Conservation (phyloP, 1,140 invertebrate species). For the Nasonia vitripennis region DNA sequence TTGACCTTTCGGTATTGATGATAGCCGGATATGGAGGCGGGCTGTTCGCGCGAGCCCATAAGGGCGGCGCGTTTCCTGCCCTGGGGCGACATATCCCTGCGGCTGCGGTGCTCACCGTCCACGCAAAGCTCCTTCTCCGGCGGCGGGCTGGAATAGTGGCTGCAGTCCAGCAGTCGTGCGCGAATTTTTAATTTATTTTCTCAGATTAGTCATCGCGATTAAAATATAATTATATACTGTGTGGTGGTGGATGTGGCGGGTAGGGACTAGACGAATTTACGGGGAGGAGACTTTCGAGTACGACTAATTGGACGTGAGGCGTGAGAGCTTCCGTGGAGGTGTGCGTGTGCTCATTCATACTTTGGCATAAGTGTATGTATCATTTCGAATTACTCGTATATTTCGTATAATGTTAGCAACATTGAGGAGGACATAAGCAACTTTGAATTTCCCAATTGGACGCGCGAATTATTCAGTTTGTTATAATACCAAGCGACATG, state of each 20-base stretch:
- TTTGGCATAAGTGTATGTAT: too few species aligned
- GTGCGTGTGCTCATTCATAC: neutral
- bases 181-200: constrained; percentile 56
- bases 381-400: too few species aligned
- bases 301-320: neutral
- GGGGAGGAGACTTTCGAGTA: neutral
- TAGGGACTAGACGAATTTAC: neutral
- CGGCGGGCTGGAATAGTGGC: constrained; percentile 78
- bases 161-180: constrained; percentile 66
- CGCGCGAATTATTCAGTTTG: too few species aligned
- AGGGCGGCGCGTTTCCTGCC: constrained; percentile 82
- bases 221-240: neutral
- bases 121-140: constrained; percentile 78
- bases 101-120: constrained; percentile 75
- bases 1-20: constrained; percentile 73
- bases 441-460: too few species aligned
- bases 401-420: too few species aligned
- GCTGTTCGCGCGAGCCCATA: constrained; percentile 78
- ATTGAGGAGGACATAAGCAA: too few species aligned
- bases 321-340: neutral
- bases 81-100: constrained; percentile 87
- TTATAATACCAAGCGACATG: too few species aligned
- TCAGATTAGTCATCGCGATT: constrained; percentile 56
- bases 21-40: constrained; percentile 70
- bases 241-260: neutral